phyloP scores from a whole-genome alignment of 2,888 invertebrate species.

The Acanthopleura granulata region DNA sequence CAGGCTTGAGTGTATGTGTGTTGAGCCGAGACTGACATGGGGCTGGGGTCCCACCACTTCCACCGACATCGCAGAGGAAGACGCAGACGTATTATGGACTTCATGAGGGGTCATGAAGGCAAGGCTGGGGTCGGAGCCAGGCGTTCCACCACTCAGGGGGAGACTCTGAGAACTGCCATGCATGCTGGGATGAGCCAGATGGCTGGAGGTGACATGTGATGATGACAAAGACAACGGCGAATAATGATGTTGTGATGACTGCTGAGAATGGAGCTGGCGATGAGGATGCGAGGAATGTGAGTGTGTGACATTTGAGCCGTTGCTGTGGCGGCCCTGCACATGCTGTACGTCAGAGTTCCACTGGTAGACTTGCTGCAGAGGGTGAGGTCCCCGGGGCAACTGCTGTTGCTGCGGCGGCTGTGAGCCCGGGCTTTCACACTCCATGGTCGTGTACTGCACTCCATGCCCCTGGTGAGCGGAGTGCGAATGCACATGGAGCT shows the following conservation, averaged over 20 bases:
- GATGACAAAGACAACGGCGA: conserved; percentile 27
- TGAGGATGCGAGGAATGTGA: conserved; percentile 48
- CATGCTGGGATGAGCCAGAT: conserved; percentile 25
- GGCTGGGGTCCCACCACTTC: conserved; percentile 36
- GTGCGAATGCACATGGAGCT: conserved; percentile 55
- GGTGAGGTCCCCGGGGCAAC: conserved; percentile 25
- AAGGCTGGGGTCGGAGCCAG: not conserved
- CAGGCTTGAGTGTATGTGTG: conserved; percentile 52
- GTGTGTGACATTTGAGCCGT: conserved; percentile 36
- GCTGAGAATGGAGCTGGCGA: conserved; percentile 42
- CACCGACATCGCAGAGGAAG: conserved; percentile 37
- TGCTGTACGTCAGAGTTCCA: conserved; percentile 23
- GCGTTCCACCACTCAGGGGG: conserved; percentile 31
- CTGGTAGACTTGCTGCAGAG: conserved; percentile 10
- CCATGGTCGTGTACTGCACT: conserved; percentile 48
- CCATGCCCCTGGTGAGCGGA: conserved; percentile 37
- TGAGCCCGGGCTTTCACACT: conserved; percentile 52
- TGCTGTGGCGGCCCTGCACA: conserved; percentile 38
- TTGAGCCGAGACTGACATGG: conserved; percentile 30
- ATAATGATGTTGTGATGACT: conserved; percentile 35
- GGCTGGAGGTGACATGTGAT: conserved; percentile 14
- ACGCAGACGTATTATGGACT: conserved; percentile 13
- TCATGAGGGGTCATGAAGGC: not conserved
- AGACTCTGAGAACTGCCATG: conserved; percentile 37
- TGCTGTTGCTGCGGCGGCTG: conserved; percentile 51